Base-by-base conservation (phyloP, 1,140 invertebrate genomes). In the Steinernema feltiae region DNA sequence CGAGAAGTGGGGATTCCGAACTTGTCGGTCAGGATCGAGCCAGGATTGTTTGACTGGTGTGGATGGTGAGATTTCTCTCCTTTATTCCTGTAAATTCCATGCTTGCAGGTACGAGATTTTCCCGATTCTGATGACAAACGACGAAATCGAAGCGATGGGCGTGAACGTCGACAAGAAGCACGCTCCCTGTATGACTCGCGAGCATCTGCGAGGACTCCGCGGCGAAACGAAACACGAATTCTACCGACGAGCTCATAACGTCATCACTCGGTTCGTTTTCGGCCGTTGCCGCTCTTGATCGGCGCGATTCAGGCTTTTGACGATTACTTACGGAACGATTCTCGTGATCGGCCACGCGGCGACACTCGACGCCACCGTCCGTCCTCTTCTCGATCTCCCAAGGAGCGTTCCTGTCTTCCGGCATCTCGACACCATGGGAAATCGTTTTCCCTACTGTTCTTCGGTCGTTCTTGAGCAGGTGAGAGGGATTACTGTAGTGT, bases 391-490 rank as follows among this genome's bases (percentile, higher is more conserved):
- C 70, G 30, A 29, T 24, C 30, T 32, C 30, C 70, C 70, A 7
- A 46, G 2, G 70, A 30, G 30, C 70, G 30, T 32, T 32, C 30
- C 35, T 15, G 35, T 18, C 3, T 46, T n/a, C 70, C n/a, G 70
- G 12, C n/a, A 29, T 7, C n/a, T 71, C 12, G 70, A 71, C 70
- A 32, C 7, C 7, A 32, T 71, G 70, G 70, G 15, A 15, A 24
- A 32, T 2, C 70, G 3, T 3, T 71, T 32, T 46, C 70, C 70
- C n/a, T 71, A 71, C 24, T 71, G 70, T 24, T 32, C 70, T 17
- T 7, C 35, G 7, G 70, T 71, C n/a, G 70, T 63, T 27, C 53
- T 63, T 3, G 15, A 63, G 3, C 53, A 63, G 53, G 53, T 63
- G 24, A 63, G 24, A 63, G 7, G 53, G 2, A 3, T 63, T 63